Conservation (phyloP, 2,888 invertebrate species). For the Clepsis dumicolana region DNA sequence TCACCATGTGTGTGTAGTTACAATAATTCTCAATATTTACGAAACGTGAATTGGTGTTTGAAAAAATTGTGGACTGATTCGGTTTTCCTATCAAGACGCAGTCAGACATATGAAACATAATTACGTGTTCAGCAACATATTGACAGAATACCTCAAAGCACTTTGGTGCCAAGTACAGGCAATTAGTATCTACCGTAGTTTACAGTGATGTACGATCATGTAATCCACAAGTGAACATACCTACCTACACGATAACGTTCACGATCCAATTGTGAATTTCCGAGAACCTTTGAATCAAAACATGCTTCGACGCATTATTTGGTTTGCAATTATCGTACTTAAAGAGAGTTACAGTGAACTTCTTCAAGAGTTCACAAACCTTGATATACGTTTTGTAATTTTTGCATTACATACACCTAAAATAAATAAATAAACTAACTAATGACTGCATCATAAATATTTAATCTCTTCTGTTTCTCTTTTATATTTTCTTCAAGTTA, state of each 20-base stretch:
- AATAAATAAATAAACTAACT: background rate
- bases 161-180: slow-evolving; percentile 20
- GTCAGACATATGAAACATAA: slow-evolving; percentile 28
- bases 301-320: slow-evolving; percentile 1
- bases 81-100: slow-evolving; percentile 6
- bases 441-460: too few relatives aligned
- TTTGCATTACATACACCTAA: background rate
- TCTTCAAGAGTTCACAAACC: background rate
- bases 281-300: background rate
- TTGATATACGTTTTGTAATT: background rate
- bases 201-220: slow-evolving; percentile 17
- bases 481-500: background rate
- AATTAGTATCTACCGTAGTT: slow-evolving; percentile 8
- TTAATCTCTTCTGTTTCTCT: background rate
- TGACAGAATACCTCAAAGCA: slow-evolving; percentile 19
- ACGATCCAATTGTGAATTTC: background rate
- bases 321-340: background rate
- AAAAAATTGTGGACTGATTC: too few relatives aligned
- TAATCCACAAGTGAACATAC: slow-evolving; percentile 6
- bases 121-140: slow-evolving; percentile 19
- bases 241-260: background rate
- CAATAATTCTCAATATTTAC: too few relatives aligned
- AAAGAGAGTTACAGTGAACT: slow-evolving; percentile 2
- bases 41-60: background rate
- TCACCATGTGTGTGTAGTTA: slow-evolving; percentile 11